Conservation (phyloP, 2,113 vertebrate species). For the Hippocampus barbouri region DNA sequence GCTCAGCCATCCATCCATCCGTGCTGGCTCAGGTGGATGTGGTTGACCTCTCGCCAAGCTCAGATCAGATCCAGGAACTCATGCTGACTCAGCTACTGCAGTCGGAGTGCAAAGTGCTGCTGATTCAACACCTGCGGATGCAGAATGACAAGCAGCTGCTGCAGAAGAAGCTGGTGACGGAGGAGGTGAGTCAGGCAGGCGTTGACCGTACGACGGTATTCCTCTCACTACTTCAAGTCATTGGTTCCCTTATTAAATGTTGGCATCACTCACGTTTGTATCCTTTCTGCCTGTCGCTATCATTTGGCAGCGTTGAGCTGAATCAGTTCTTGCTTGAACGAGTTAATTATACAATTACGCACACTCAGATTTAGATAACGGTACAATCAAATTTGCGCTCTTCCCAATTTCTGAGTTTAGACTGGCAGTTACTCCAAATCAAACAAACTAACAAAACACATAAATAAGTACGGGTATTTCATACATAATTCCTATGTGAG, state of each 20-base stretch:
- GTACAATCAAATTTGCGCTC: too few species aligned
- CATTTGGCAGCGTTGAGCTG: neutral
- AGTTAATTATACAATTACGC: neutral
- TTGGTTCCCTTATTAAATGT: neutral
- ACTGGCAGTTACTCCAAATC: too few species aligned
- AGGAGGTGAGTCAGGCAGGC: constrained; percentile 57
- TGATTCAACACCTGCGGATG: constrained; percentile 56
- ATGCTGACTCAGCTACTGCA: constrained; percentile 74
- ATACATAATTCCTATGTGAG: too few species aligned
- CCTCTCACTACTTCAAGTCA: neutral
- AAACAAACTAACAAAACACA: too few species aligned
- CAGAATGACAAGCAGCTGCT: constrained; percentile 57
- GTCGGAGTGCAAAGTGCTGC: constrained; percentile 53
- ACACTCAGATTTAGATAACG: neutral
- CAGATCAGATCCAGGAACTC: constrained; percentile 68
- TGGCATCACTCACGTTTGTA: neutral
- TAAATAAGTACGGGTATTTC: too few species aligned
- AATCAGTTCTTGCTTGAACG: neutral
- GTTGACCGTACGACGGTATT: neutral
- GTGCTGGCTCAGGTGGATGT: constrained; percentile 70
- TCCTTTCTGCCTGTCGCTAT: neutral
- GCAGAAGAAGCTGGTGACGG: constrained; percentile 49
- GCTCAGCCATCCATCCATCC: constrained; percentile 68
- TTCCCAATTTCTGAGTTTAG: too few species aligned
- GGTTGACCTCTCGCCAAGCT: constrained; percentile 74